Percentiles rank a stretch among this genome's conserved stretches.
phyloP scores from a whole-genome alignment of 2,113 vertebrate genomes.

The Origma solitaria region DNA sequence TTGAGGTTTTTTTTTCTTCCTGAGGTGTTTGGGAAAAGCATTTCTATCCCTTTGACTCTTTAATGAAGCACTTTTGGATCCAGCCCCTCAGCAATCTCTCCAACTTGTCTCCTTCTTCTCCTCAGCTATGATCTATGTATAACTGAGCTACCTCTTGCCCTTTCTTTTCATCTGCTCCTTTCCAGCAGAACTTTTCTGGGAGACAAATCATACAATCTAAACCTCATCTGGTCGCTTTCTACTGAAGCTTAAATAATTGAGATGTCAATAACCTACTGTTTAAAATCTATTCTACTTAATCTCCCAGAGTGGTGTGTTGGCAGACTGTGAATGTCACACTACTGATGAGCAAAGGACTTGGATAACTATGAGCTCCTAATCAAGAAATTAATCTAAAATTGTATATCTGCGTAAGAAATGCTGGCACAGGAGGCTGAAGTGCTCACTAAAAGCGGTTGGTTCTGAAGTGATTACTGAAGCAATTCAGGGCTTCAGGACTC shows the following conservation, averaged over 20 bases:
- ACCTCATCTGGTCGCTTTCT: slow-evolving; percentile 60
- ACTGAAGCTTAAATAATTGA: slow-evolving; percentile 60
- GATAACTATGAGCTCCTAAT: slow-evolving; percentile 55
- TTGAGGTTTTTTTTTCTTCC: background rate
- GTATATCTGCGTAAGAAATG: slow-evolving; percentile 42
- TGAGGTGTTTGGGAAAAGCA: background rate
- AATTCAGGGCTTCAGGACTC: background rate
- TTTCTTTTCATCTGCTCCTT: background rate
- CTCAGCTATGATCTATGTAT: background rate
- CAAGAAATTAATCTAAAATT: slow-evolving; percentile 61
- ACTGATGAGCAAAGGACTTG: slow-evolving; percentile 64
- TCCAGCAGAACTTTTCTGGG: slow-evolving; percentile 1
- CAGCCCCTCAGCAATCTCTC: background rate
- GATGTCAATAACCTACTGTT: slow-evolving; percentile 67
- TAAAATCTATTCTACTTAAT: slow-evolving; percentile 68
- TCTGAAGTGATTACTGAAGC: slow-evolving; percentile 50
- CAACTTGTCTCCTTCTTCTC: background rate
- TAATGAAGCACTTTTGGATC: background rate
- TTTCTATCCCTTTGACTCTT: background rate
- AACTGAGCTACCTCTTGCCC: background rate
- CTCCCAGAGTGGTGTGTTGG: slow-evolving; percentile 64
- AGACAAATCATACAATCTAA: slow-evolving; percentile 28
- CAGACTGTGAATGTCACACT: slow-evolving; percentile 64
- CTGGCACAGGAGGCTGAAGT: slow-evolving; percentile 37
- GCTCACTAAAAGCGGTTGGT: slow-evolving; percentile 1